A percentile compares a stretch with the other conserved stretches of the same genome.
Evolutionary conservation across 2,113 vertebrate genomes (phyloP).

Genomic region (Motacilla alba): DNA sequence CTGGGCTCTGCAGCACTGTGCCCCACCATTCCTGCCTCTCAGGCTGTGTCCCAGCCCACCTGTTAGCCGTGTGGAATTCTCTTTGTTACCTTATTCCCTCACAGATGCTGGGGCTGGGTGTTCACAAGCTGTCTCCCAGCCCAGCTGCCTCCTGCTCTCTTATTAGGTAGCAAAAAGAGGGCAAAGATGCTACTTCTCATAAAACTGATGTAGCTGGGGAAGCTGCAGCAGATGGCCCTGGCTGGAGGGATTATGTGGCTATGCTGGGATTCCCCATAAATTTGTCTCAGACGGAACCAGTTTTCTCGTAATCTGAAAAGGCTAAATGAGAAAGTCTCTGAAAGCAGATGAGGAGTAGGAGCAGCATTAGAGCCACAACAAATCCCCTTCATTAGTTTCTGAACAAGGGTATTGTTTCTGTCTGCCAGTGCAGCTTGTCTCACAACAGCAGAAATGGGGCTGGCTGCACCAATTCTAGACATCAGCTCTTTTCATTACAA

Average conservation of each 20-base stretch:
- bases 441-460: neutral
- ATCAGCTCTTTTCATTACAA: neutral
- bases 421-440: neutral
- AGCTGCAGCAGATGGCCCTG: constrained; percentile 14
- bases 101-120: neutral
- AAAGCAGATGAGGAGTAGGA: neutral
- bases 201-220: neutral
- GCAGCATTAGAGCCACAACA: neutral
- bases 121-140: neutral
- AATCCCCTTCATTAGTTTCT: neutral
- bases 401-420: neutral
- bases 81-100: neutral
- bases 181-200: neutral
- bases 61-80: neutral
- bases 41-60: neutral
- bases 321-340: neutral
- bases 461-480: neutral
- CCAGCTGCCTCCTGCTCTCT: neutral
- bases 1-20: neutral
- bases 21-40: neutral
- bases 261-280: neutral
- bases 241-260: neutral
- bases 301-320: neutral
- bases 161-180: neutral
- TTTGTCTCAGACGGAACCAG: neutral